phyloP scores from a whole-genome alignment of 2,888 invertebrate genomes.

The Rhodophaea formosa region DNA sequence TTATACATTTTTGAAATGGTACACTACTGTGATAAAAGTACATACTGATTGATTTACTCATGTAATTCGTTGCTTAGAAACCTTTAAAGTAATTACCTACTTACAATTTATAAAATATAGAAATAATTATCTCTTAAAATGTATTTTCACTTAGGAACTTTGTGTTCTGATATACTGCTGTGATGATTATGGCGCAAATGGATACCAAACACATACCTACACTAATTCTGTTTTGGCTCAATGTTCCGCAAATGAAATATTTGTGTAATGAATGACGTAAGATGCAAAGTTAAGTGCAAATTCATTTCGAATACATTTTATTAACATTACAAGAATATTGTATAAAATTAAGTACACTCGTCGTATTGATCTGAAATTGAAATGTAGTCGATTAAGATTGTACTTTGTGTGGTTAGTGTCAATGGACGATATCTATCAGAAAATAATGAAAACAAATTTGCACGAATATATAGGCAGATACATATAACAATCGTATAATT shows the following conservation, averaged over 20 bases:
- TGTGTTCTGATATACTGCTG: constrained; percentile 64
- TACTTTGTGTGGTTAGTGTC: neutral
- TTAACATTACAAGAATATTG: neutral
- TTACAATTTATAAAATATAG: constrained; percentile 61
- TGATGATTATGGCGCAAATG: constrained; percentile 26
- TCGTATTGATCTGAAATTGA: neutral
- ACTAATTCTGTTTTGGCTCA: neutral
- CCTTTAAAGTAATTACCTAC: constrained; percentile 66
- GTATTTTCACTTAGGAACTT: constrained; percentile 73
- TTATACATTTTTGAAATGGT: constrained; percentile 19
- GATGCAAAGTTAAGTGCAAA: neutral
- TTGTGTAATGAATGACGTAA: too few species aligned
- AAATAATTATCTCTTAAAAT: constrained; percentile 63
- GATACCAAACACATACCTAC: neutral
- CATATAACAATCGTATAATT: constrained; percentile 14
- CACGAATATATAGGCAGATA: neutral
- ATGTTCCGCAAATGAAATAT: neutral
- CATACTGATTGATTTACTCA: constrained; percentile 51
- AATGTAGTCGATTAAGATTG: neutral
- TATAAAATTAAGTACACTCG: constrained; percentile 15
- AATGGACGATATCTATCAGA: neutral
- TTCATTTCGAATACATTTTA: neutral
- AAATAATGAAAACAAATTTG: neutral
- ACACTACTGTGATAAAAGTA: constrained; percentile 33
- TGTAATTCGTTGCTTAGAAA: constrained; percentile 78